Percentiles rank a stretch among this genome's conserved stretches.
Evolutionary conservation across 2,797 vertebrate genomes (phyloP).

Genomic region (Mergus octosetaceus): DNA sequence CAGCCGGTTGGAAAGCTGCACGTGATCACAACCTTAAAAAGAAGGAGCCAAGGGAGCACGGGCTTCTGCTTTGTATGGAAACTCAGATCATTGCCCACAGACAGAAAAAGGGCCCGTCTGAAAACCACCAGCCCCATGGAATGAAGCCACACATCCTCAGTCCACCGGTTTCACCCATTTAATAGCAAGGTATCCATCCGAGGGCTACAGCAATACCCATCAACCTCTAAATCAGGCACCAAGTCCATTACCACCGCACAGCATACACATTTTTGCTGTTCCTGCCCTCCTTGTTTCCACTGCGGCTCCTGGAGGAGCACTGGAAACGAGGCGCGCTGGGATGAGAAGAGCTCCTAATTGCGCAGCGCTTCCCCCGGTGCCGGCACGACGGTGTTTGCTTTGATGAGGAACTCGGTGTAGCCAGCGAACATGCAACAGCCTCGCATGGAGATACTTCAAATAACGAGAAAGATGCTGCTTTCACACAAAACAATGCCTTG

Average conservation of each 20-base stretch:
- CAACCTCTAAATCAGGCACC: neutral
- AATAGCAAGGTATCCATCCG: fast-evolving
- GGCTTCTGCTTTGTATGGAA: neutral
- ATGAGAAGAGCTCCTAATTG: slow-evolving; percentile 7
- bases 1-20: neutral
- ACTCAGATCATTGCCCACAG: neutral
- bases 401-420: neutral
- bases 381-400: neutral
- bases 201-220: fast-evolving
- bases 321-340: neutral
- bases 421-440: neutral
- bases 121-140: neutral
- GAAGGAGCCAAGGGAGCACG: fast-evolving
- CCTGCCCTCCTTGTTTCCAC: neutral
- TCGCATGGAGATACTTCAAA: slow-evolving; percentile 33
- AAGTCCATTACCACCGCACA: neutral
- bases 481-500: slow-evolving; percentile 34
- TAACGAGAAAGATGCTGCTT: slow-evolving; percentile 52
- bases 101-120: neutral
- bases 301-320: neutral
- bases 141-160: neutral
- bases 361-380: neutral
- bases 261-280: neutral
- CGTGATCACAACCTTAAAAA: fast-evolving
- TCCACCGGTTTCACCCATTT: fast-evolving